A percentile compares a stretch with the other conserved stretches of the same genome.
These are phyloP conservation scores for Macaria notata DNA, from an alignment of 2,888 invertebrate species.

Conservation along the genomic window DNA sequence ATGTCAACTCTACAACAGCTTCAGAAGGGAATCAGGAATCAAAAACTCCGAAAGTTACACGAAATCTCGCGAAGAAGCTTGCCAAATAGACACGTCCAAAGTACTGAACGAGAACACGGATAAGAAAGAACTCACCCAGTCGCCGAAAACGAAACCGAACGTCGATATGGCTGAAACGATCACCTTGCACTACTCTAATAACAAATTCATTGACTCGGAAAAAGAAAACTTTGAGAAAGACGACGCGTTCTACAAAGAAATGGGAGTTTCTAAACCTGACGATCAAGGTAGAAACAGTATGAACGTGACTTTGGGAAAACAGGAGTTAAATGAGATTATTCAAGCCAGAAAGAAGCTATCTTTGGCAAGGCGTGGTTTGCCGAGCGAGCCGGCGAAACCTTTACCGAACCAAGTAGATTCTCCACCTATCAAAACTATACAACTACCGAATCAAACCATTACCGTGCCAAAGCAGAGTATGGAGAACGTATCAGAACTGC, in stretches of 20 bases:
- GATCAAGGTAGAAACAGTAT: constrained; percentile 60
- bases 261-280: constrained; percentile 56
- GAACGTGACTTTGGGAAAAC: constrained; percentile 71
- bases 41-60: constrained; percentile 69
- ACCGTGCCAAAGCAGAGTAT: constrained; percentile 68
- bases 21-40: constrained; percentile 54
- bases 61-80: constrained; percentile 67
- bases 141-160: constrained; percentile 43
- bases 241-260: constrained; percentile 71
- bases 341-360: constrained; percentile 74
- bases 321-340: constrained; percentile 74
- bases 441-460: constrained; percentile 71
- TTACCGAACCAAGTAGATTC: constrained; percentile 53
- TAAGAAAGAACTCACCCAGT: constrained; percentile 46
- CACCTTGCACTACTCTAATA: constrained; percentile 69
- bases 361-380: constrained; percentile 66
- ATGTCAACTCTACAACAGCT: constrained; percentile 59
- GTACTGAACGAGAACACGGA: constrained; percentile 67
- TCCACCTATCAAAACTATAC: constrained; percentile 63
- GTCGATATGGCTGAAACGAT: constrained; percentile 66
- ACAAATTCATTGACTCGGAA: constrained; percentile 67
- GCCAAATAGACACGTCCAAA: constrained; percentile 67
- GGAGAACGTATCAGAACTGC: constrained; percentile 70
- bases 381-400: constrained; percentile 57
- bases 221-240: constrained; percentile 74